Base-by-base conservation (phyloP, 2,113 vertebrate species). In the Hemibagrus wyckioides region DNA sequence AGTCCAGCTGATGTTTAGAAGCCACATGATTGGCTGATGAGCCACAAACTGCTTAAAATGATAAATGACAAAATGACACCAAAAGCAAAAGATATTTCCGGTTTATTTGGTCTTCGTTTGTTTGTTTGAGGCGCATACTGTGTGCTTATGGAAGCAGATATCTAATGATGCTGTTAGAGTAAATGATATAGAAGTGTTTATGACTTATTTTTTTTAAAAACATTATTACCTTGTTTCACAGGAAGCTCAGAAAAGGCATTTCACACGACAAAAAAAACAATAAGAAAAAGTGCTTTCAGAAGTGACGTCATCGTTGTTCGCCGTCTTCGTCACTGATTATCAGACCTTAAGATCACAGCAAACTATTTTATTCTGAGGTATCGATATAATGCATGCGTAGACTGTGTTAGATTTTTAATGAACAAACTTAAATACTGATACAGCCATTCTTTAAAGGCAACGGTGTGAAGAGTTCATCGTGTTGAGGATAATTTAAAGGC, bases 261-360 rank as follows among this genome's bases (percentile, higher is more conserved):
- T 88, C 59, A 81, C 28, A 67, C 56, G 41, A 75, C 85, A 28
- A 89, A 8, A 28, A 13, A 77, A 77, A n/a, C 25, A 30, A 39
- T 11, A 57, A 9, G 59, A 48, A 56, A 14, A 75, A 89, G 88
- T 87, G 88, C 85, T 87, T 84, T 86, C 17, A 80, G 21, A 41
- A 71, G 84, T 30, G 41, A 73, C 14, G 33, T 63, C 39, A 23
- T 82, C 11, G 54, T 82, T n/a, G 84, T 33, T 79, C 23, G 50
- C 48, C 52, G 13, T n/a, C 71, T 59, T 30, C 21, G 61, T 73
- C 59, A 75, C 11, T 56, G 21, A 23, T 48, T 48, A 23, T 57
- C 56, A 17, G 30, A n/a, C 5, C 67, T 56, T 50, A 54, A 52
- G 56, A 57, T 88, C 59, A 63, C 63, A 54, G 52, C 23, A 75